Evolutionary conservation across 2,888 invertebrate genomes (phyloP).

Genomic region (Sminthurides aquaticus): DNA sequence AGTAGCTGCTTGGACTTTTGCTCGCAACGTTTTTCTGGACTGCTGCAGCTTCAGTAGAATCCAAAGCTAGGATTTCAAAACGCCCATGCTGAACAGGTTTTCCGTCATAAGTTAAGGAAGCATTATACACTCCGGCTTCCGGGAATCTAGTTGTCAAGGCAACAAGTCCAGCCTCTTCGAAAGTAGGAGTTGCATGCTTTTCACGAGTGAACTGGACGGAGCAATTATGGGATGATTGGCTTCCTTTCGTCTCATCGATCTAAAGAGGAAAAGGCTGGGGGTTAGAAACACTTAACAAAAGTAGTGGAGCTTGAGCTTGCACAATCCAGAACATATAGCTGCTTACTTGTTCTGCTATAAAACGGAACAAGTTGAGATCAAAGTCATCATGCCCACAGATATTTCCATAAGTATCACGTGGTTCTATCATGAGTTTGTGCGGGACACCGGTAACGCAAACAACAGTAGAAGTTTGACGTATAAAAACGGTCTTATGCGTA

Average conservation of each 20-base stretch:
- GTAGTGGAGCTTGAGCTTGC: too few relatives aligned
- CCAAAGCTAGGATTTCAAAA: conserved; percentile 41
- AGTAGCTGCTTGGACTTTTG: conserved; percentile 76
- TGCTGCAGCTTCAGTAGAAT: conserved; percentile 62
- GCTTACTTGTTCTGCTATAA: conserved; percentile 38
- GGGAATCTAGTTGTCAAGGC: conserved; percentile 35
- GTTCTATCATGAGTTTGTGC: conserved; percentile 73
- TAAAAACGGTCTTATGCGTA: conserved; percentile 73
- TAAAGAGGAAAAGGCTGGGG: conserved; percentile 8
- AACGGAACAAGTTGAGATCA: conserved; percentile 37
- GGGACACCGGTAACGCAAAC: conserved; percentile 71
- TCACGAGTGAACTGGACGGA: conserved; percentile 41
- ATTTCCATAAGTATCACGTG: conserved; percentile 86
- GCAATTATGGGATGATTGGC: conserved; percentile 34
- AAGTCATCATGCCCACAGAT: conserved; percentile 52
- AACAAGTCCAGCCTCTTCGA: conserved; percentile 30
- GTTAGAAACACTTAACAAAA: not conserved
- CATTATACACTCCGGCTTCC: conserved; percentile 39
- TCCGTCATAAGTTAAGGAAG: conserved; percentile 36
- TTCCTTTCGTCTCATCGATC: conserved; percentile 33
- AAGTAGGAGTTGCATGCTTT: conserved; percentile 10
- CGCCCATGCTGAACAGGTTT: conserved; percentile 42
- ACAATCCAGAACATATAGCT: too few relatives aligned
- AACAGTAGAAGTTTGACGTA: conserved; percentile 73
- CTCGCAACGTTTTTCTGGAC: conserved; percentile 80